Percentiles rank a stretch among this genome's conserved stretches.
Conservation (phyloP, 2,888 invertebrate species). For the Archaeoteleia sp. region DNA sequence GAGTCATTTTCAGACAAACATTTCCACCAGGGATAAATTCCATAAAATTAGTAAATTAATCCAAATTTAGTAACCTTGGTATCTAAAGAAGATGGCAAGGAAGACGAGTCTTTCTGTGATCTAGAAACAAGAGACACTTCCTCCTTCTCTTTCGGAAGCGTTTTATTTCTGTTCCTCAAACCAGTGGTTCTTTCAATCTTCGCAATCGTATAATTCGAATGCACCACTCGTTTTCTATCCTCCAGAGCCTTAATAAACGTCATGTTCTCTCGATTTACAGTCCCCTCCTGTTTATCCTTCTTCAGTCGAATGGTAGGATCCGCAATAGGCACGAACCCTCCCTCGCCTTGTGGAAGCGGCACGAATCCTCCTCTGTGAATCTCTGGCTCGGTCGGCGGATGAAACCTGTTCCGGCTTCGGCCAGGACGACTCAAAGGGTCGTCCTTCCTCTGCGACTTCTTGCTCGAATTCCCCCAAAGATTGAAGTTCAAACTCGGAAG, state of each 20-base stretch:
- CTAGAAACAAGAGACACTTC: conserved; percentile 47
- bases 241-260: conserved; percentile 55
- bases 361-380: conserved; percentile 86
- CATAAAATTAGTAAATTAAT: background rate
- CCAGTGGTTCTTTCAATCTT: conserved; percentile 59
- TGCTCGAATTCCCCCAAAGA: conserved; percentile 76
- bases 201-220: conserved; percentile 58
- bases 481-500: conserved; percentile 84
- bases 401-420: conserved; percentile 70
- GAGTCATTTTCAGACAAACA: no score
- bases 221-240: conserved; percentile 56
- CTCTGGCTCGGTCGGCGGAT: conserved; percentile 78
- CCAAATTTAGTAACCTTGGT: conserved; percentile 16
- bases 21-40: background rate
- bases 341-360: conserved; percentile 82
- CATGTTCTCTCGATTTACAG: conserved; percentile 45
- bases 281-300: background rate
- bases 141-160: conserved; percentile 45
- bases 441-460: conserved; percentile 72
- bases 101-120: conserved; percentile 43
- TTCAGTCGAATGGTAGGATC: conserved; percentile 68
- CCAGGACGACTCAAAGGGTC: conserved; percentile 62
- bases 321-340: conserved; percentile 84
- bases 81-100: conserved; percentile 43
- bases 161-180: conserved; percentile 46